phyloP scores from a whole-genome alignment of 1,140 invertebrate genomes.

The Pissodes strobi region DNA sequence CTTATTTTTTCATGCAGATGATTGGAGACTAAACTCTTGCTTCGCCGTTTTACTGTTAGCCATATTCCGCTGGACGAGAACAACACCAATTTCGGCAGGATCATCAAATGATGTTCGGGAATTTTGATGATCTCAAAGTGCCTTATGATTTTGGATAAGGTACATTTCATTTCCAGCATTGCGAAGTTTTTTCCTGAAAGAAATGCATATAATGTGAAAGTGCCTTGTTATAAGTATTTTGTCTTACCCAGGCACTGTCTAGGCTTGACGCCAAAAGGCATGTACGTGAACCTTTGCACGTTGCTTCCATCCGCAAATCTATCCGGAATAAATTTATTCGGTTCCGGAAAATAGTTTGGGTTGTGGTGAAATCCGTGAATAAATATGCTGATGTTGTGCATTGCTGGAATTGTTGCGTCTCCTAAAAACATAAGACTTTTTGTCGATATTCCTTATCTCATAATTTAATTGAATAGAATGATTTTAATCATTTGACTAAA shows the following conservation, averaged over 20 bases:
- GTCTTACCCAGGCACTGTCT: slow-evolving; percentile 62
- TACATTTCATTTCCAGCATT: slow-evolving; percentile 40
- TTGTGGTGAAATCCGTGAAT: slow-evolving; percentile 58
- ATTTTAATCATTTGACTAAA: no score
- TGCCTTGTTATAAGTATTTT: neutral
- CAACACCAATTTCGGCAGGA: slow-evolving; percentile 19
- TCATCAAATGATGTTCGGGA: neutral
- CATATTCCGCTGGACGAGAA: slow-evolving; percentile 22
- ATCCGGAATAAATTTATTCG: slow-evolving; percentile 71
- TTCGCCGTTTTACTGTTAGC: neutral
- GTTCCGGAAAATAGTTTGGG: slow-evolving; percentile 63
- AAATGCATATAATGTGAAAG: no score
- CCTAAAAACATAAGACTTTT: no score
- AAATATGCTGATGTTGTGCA: slow-evolving; percentile 30
- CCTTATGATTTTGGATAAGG: slow-evolving; percentile 37
- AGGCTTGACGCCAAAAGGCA: slow-evolving; percentile 64
- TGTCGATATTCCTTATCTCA: no score
- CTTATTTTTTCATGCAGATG: no score
- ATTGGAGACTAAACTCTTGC: no score
- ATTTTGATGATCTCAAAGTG: slow-evolving; percentile 21
- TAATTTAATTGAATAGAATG: no score
- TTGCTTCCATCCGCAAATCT: slow-evolving; percentile 3
- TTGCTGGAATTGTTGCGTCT: neutral
- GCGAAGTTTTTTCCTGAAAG: slow-evolving; percentile 43
- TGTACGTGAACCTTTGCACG: slow-evolving; percentile 57